phyloP scores from a whole-genome alignment of 2,113 vertebrate genomes.

The Pedetes capensis region DNA sequence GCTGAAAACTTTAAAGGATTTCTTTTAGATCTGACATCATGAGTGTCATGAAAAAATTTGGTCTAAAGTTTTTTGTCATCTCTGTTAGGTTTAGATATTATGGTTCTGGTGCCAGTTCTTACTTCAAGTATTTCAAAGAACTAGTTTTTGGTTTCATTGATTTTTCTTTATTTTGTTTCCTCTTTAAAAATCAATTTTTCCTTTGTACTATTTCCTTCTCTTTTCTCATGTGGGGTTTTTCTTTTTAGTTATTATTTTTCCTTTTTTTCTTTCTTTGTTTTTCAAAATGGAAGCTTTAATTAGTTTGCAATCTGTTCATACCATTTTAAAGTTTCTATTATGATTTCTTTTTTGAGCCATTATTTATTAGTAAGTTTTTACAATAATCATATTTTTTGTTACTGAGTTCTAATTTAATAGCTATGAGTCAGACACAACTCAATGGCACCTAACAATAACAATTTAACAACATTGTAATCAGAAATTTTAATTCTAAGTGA shows the following conservation, averaged over 20 bases:
- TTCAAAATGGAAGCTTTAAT: neutral
- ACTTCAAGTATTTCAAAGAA: conserved; percentile 13
- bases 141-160: neutral
- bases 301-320: neutral
- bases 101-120: neutral
- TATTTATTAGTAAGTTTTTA: neutral
- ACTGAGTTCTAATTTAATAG: neutral
- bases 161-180: neutral
- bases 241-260: neutral
- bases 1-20: neutral
- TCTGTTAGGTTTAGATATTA: neutral
- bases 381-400: neutral
- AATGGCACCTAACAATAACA: too few species aligned
- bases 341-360: neutral
- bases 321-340: neutral
- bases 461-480: neutral
- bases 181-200: neutral
- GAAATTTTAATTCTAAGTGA: neutral
- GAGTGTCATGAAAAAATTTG: neutral
- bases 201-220: neutral
- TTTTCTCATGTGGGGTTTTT: neutral
- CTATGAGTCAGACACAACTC: too few species aligned
- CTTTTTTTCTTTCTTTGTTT: neutral
- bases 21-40: neutral
- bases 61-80: neutral